A percentile compares a stretch with the other conserved stretches of the same genome.
Conservation (phyloP, 2,888 invertebrate species). For the Drosophila lacicola region DNA sequence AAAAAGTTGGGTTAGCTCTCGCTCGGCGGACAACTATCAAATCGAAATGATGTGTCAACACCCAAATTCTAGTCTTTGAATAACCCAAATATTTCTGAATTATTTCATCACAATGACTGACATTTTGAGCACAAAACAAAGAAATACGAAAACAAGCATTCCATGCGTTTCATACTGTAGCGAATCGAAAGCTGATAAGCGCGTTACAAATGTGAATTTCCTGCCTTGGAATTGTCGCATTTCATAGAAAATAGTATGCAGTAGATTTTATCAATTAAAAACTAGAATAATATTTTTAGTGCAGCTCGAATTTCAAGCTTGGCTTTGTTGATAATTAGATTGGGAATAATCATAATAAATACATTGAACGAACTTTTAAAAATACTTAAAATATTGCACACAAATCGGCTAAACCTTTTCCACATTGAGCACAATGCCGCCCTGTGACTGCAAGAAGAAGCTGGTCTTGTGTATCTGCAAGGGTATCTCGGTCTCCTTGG, state of each 20-base stretch:
- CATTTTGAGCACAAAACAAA: conserved; percentile 20
- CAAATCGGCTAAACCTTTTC: conserved; percentile 38
- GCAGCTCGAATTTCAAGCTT: too few species aligned
- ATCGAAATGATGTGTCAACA: conserved; percentile 3
- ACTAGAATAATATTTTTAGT: not conserved
- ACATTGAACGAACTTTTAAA: too few species aligned
- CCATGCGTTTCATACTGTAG: not conserved
- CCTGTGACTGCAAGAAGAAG: conserved; percentile 68
- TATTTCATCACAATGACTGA: conserved; percentile 35
- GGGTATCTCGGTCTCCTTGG: conserved; percentile 69
- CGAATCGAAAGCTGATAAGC: conserved; percentile 39
- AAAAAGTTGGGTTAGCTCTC: conserved; percentile 15
- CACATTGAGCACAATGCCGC: conserved; percentile 75
- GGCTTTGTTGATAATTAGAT: too few species aligned
- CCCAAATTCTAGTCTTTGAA: not conserved
- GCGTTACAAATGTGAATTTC: not conserved
- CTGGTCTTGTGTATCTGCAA: conserved; percentile 62
- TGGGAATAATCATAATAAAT: too few species aligned
- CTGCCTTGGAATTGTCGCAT: not conserved
- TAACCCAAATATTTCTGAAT: conserved; percentile 16
- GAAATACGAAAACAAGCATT: not conserved
- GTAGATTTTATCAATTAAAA: not conserved
- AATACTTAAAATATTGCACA: too few species aligned
- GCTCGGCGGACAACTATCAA: conserved; percentile 2
- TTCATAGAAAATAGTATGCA: not conserved